These are phyloP conservation scores for Bellardia bayeri DNA, from an alignment of 2,888 invertebrate species.

Conservation along the genomic window DNA sequence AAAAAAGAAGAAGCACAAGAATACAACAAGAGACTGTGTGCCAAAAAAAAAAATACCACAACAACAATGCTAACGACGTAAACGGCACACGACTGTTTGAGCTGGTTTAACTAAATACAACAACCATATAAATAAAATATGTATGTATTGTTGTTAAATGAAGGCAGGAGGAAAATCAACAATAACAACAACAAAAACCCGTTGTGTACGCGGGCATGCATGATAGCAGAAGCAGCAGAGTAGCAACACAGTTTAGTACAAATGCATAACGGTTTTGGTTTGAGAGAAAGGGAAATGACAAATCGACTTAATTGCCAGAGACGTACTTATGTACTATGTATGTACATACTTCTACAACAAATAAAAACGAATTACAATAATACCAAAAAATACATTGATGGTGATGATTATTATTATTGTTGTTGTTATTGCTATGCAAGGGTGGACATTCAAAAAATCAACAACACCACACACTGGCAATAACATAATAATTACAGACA, in stretches of 20 bases:
- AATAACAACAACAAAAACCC: not conserved
- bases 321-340: slow-evolving; percentile 33
- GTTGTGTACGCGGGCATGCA: slow-evolving; percentile 19
- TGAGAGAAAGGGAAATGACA: slow-evolving; percentile 62
- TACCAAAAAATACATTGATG: slow-evolving; percentile 12
- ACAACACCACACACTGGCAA: slow-evolving; percentile 23
- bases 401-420: slow-evolving; percentile 35
- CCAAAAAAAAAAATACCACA: slow-evolving; percentile 26
- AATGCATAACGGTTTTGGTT: slow-evolving; percentile 10
- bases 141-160: not conserved
- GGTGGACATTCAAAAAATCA: slow-evolving; percentile 58
- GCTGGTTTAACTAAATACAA: slow-evolving; percentile 47
- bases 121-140: slow-evolving; percentile 12
- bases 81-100: slow-evolving; percentile 67
- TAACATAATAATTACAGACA: slow-evolving; percentile 26
- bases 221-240: slow-evolving; percentile 26
- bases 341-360: not conserved
- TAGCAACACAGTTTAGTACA: slow-evolving; percentile 30
- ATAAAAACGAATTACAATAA: slow-evolving; percentile 23
- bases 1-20: not conserved
- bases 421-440: slow-evolving; percentile 39
- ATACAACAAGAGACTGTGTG: not conserved
- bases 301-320: slow-evolving; percentile 70
- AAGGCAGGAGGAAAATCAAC: slow-evolving; percentile 25
- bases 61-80: slow-evolving; percentile 40